Evolutionary conservation across 2,797 vertebrate genomes (phyloP).

Genomic region (Microhierax caerulescens): DNA sequence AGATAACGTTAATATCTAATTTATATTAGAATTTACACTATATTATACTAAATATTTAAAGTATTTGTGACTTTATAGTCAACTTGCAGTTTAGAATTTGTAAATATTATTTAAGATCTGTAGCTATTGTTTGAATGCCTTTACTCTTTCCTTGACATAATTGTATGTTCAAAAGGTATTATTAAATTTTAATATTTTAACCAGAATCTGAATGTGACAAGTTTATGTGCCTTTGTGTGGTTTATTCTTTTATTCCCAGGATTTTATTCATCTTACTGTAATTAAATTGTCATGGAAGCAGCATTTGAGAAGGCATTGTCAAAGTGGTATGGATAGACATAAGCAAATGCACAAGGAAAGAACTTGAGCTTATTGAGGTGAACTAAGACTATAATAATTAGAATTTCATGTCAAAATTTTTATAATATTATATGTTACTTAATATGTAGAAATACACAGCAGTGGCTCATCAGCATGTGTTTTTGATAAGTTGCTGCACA

Average conservation of each 20-base stretch:
- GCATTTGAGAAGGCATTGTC: background rate
- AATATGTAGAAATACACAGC: background rate
- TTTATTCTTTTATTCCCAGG: background rate
- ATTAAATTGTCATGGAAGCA: background rate
- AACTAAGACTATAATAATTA: background rate
- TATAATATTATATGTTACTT: background rate
- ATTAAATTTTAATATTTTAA: slow-evolving; percentile 75
- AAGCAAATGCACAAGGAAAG: background rate
- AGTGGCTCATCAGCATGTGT: background rate
- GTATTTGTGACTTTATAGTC: slow-evolving; percentile 65
- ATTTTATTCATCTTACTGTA: background rate
- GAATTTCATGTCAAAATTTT: background rate
- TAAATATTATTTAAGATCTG: slow-evolving; percentile 50
- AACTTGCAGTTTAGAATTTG: slow-evolving; percentile 50
- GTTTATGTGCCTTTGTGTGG: background rate
- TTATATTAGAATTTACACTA: slow-evolving; percentile 68
- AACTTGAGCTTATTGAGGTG: background rate
- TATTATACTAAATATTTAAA: slow-evolving; percentile 54
- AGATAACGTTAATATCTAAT: slow-evolving; percentile 54
- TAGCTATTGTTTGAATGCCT: slow-evolving; percentile 49
- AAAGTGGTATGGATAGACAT: background rate
- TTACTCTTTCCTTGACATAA: slow-evolving; percentile 60
- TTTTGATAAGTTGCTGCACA: background rate
- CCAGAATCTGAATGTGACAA: background rate
- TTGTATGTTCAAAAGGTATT: slow-evolving; percentile 59